phyloP scores from a whole-genome alignment of 1,140 invertebrate genomes.

The Cotesia chilonis region DNA sequence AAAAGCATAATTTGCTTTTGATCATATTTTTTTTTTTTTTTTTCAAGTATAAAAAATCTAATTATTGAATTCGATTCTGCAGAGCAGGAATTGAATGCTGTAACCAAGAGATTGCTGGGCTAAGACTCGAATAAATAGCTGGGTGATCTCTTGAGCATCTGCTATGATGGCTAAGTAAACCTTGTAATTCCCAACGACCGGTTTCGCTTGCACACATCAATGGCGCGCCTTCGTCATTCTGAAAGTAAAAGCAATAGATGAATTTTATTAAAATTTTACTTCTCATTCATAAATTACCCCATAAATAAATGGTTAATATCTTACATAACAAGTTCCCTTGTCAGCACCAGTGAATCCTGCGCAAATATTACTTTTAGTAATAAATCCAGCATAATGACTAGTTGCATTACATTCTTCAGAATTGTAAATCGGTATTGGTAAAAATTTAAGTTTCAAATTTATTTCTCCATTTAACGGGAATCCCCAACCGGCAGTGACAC shows the following conservation, averaged over 20 bases:
- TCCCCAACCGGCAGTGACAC: constrained; percentile 71
- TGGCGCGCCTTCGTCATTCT: constrained; percentile 75
- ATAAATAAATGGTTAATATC: constrained; percentile 43
- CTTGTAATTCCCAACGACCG: constrained; percentile 70
- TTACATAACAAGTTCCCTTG: constrained; percentile 71
- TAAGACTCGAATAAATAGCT: constrained; percentile 67
- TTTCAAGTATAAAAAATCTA: not conserved
- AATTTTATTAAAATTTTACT: not conserved
- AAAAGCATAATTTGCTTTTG: constrained; percentile 9
- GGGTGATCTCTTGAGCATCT: constrained; percentile 71
- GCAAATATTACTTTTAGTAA: constrained; percentile 69
- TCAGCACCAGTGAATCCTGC: constrained; percentile 68
- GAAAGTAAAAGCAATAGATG: constrained; percentile 43
- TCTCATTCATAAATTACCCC: constrained; percentile 1
- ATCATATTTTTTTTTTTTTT: not conserved
- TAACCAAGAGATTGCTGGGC: constrained; percentile 58
- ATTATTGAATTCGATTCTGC: constrained; percentile 48
- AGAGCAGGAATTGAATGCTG: constrained; percentile 60
- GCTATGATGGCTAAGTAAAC: constrained; percentile 69
- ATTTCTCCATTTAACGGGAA: constrained; percentile 66
- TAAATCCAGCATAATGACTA: constrained; percentile 69
- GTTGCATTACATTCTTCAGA: constrained; percentile 70
- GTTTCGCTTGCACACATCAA: constrained; percentile 71
- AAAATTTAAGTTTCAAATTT: constrained; percentile 66
- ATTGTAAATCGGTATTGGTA: constrained; percentile 68